Conservation (phyloP, 2,113 vertebrate species). For the Oxyruncus cristatus region DNA sequence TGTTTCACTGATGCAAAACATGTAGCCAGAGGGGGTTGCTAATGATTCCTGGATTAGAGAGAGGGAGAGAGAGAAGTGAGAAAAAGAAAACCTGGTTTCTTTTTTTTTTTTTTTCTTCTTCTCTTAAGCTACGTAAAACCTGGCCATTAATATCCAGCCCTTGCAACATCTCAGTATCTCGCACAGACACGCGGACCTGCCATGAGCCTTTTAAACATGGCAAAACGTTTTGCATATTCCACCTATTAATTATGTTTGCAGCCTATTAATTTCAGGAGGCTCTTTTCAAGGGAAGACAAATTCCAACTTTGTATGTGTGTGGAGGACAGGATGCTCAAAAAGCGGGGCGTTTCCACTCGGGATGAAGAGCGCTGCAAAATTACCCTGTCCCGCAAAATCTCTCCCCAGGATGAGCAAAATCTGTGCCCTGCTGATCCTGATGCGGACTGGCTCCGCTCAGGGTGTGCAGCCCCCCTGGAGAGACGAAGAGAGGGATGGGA, state of each 20-base stretch:
- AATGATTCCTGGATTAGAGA: constrained; percentile 83
- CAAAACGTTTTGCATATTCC: constrained; percentile 60
- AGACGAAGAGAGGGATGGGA: neutral
- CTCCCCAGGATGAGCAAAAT: neutral
- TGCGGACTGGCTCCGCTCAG: neutral
- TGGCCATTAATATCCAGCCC: constrained; percentile 54
- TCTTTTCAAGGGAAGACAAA: constrained; percentile 51
- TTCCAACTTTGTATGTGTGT: neutral
- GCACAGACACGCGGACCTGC: constrained; percentile 29
- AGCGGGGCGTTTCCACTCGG: neutral
- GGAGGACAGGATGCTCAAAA: neutral
- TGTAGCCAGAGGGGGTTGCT: constrained; percentile 86
- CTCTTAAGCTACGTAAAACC: constrained; percentile 22
- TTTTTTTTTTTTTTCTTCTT: neutral
- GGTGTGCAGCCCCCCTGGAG: neutral
- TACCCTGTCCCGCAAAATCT: too few relatives aligned
- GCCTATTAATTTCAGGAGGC: constrained; percentile 58
- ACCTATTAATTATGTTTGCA: constrained; percentile 73
- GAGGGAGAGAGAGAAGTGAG: constrained; percentile 39
- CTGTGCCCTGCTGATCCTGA: neutral
- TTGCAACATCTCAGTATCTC: constrained; percentile 27
- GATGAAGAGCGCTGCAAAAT: neutral
- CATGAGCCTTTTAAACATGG: constrained; percentile 59
- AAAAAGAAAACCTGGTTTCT: constrained; percentile 43
- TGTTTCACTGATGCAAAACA: constrained; percentile 85